Conservation (phyloP, 2,888 invertebrate genomes). For the Nasonia oneida region DNA sequence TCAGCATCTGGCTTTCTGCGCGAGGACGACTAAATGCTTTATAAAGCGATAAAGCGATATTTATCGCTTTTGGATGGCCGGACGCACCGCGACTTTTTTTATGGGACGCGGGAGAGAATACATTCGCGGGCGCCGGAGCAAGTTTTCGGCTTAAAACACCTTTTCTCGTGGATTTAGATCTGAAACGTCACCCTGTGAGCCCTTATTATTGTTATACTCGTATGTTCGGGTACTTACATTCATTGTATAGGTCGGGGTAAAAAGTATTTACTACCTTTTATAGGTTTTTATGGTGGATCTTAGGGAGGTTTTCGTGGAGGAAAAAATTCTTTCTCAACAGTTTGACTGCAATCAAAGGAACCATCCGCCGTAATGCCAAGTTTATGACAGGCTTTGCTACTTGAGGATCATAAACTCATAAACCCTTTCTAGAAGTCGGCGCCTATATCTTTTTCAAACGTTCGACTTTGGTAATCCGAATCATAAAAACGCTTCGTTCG, state of each 20-base stretch:
- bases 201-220: neutral
- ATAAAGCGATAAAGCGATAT: conserved; percentile 57
- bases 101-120: neutral
- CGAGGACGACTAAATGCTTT: conserved; percentile 40
- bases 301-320: conserved; percentile 28
- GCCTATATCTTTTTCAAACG: conserved; percentile 15
- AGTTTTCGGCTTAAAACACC: conserved; percentile 54
- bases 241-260: neutral
- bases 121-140: neutral
- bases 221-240: too few species aligned
- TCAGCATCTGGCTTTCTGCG: conserved; percentile 15
- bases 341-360: conserved; percentile 52
- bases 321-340: conserved; percentile 39
- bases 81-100: conserved; percentile 1
- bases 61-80: conserved; percentile 56
- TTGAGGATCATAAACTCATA: conserved; percentile 43
- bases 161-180: conserved; percentile 52
- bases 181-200: neutral
- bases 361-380: conserved; percentile 19
- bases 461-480: conserved; percentile 15
- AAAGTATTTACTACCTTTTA: neutral
- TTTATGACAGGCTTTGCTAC: conserved; percentile 51
- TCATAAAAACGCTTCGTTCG: conserved; percentile 33
- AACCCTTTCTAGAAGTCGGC: conserved; percentile 20
- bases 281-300: conserved; percentile 22